These are phyloP conservation scores for Clusia tigrina DNA, from an alignment of 2,888 invertebrate species.

Conservation along the genomic window DNA sequence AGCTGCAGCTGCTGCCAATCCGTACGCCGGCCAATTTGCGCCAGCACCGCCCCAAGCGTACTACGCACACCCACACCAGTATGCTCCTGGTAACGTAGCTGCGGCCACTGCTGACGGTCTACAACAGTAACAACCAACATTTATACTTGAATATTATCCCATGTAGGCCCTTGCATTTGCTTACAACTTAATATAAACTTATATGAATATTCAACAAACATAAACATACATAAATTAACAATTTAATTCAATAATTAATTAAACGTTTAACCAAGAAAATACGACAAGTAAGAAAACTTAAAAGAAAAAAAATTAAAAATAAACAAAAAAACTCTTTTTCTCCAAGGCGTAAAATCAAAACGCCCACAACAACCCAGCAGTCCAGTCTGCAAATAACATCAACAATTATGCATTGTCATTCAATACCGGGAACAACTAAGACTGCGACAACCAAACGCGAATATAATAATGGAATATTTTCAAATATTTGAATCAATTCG, in stretches of 20 bases:
- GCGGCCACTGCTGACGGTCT: slow-evolving; percentile 39
- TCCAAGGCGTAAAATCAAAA: slow-evolving; percentile 18
- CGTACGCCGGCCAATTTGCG: slow-evolving; percentile 59
- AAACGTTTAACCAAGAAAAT: slow-evolving; percentile 14
- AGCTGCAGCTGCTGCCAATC: slow-evolving; percentile 59
- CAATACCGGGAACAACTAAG: not conserved
- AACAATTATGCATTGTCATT: not conserved
- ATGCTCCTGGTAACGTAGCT: slow-evolving; percentile 44
- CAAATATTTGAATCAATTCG: not conserved
- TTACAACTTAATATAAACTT: too few species aligned
- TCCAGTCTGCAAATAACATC: not conserved
- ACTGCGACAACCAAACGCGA: slow-evolving; percentile 11
- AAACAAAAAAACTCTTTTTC: too few species aligned
- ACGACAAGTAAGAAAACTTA: too few species aligned
- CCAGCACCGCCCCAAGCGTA: slow-evolving; percentile 54
- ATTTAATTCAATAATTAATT: too few species aligned
- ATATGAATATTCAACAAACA: slow-evolving; percentile 19
- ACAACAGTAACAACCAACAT: slow-evolving; percentile 40
- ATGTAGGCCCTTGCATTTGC: too few species aligned
- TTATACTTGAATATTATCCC: not conserved
- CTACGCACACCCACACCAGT: slow-evolving; percentile 55
- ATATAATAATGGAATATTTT: slow-evolving; percentile 6
- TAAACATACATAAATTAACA: slow-evolving; percentile 9
- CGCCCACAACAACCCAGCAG: slow-evolving; percentile 17
- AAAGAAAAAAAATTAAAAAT: slow-evolving; percentile 7